Evolutionary conservation across 1,140 invertebrate species (phyloP), one percentile per base, ranked within the genome.

Genomic region (Elymnias hypermnestra): DNA sequence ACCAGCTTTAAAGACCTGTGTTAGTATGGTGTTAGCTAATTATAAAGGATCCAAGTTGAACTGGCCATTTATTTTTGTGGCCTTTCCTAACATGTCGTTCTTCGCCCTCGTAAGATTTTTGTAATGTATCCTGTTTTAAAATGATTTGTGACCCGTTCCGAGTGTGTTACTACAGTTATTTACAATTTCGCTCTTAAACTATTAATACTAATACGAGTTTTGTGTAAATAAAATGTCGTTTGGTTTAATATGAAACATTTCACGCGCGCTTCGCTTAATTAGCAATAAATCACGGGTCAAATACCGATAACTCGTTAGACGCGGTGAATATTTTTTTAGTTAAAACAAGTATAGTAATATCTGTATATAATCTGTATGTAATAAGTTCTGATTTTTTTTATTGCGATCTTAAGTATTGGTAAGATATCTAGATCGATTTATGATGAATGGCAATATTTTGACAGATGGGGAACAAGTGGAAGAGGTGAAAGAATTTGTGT

Each of bases 41-140:
- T 5, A 21, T n/a, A 8, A 22, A 25, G 7, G 44, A 46, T 5
- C 43, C 46, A 43, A 5, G 0, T n/a, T 8, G 5, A 43, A 29
- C 9, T 63, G 56, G 59, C 7, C 55, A 57, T 48, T 53, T 53
- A 63, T 58, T 57, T 57, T 41, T 48, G 52, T 48, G 50, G 45
- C 50, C 45, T 57, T 57, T 50, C 56, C 48, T 42, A 49, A 53
- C 49, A 44, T 50, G 59, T 66, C 57, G 51, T 48, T 66, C 57
- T 48, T 66, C 59, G 57, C 63, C 63, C 50, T 57, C 53, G 54
- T 54, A 57, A 48, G 48, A 51, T 48, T 59, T 58, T 53, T 50
- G 45, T 53, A 45, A 49, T 44, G 37, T 50, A 43, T 43, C 39
- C 52, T 48, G 47, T 55, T 50, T 44, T 45, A 29, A 55, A 50